Percentiles rank a stretch among this genome's conserved stretches.
Conservation (phyloP, 2,888 invertebrate genomes). For the Pasiphila rectangulata region DNA sequence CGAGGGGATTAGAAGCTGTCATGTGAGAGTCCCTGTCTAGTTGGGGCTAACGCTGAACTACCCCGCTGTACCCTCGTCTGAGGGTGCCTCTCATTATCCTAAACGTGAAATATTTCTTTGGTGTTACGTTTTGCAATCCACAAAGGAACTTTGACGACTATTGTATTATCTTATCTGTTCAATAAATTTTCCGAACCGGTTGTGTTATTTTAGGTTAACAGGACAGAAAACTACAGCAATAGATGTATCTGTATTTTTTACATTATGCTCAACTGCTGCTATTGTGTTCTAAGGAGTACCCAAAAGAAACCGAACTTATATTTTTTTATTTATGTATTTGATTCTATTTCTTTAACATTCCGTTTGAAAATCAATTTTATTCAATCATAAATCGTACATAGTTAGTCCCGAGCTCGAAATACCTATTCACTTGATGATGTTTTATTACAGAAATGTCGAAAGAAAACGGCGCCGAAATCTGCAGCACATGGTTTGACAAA, state of each 20-base stretch:
- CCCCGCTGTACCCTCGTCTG: constrained; percentile 25
- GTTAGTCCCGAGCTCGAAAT: constrained; percentile 9
- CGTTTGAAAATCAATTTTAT: constrained; percentile 6
- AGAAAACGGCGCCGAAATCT: constrained; percentile 39
- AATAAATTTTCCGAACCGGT: too few relatives aligned
- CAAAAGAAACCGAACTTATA: too few relatives aligned
- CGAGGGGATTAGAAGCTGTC: constrained; percentile 31
- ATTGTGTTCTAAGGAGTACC: too few relatives aligned
- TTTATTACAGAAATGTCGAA: constrained; percentile 23
- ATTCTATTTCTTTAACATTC: too few relatives aligned
- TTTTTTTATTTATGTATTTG: too few relatives aligned
- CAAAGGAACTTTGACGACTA: constrained; percentile 12
- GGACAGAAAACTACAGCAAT: too few relatives aligned
- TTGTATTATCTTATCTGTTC: background rate
- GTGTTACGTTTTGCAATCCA: constrained; percentile 13
- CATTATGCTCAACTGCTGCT: too few relatives aligned
- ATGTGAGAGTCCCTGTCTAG: constrained; percentile 25
- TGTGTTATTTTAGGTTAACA: too few relatives aligned
- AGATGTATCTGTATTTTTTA: too few relatives aligned
- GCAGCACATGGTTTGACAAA: constrained; percentile 48
- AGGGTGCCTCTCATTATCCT: constrained; percentile 25
- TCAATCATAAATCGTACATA: constrained; percentile 9
- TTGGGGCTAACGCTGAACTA: constrained; percentile 28
- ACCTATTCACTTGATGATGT: constrained; percentile 5
- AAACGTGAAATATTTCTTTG: constrained; percentile 23